phyloP scores from a whole-genome alignment of 2,113 vertebrate genomes.

The Rhipidura dahli region DNA sequence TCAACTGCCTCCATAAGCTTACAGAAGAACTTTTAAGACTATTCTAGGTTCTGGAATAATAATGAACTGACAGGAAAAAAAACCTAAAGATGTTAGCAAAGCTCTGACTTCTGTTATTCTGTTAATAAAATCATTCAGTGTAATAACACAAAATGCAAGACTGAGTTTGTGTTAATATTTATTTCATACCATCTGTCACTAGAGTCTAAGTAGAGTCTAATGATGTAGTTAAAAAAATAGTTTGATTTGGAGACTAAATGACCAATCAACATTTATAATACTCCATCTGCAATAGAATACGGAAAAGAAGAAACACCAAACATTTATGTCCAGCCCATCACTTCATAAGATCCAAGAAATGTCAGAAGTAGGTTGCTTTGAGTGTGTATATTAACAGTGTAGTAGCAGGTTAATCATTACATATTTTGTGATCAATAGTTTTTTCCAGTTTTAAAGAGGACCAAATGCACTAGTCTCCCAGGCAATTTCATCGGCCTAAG shows the following conservation, averaged over 20 bases:
- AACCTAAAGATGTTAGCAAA: not conserved
- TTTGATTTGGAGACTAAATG: slow-evolving; percentile 28
- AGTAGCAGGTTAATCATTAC: slow-evolving; percentile 23
- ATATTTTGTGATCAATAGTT: not conserved
- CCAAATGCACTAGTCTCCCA: not conserved
- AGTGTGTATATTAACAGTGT: not conserved
- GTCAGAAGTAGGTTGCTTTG: not conserved
- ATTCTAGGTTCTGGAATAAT: not conserved
- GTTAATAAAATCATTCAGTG: slow-evolving; percentile 38
- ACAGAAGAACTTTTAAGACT: not conserved
- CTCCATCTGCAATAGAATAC: not conserved
- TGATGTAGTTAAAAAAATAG: slow-evolving; percentile 6
- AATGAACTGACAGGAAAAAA: not conserved
- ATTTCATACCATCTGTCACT: slow-evolving; percentile 52
- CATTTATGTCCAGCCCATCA: not conserved
- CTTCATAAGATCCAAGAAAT: not conserved
- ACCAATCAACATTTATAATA: slow-evolving; percentile 30
- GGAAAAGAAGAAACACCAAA: not conserved
- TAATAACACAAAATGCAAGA: slow-evolving; percentile 24
- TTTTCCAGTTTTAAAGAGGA: not conserved
- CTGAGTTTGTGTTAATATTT: slow-evolving; percentile 47
- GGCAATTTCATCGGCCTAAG: not conserved
- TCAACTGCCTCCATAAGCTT: not conserved
- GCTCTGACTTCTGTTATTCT: slow-evolving; percentile 33
- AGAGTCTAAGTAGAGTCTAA: not conserved